phyloP scores from a whole-genome alignment of 2,113 vertebrate genomes.

The Etheostoma spectabile region DNA sequence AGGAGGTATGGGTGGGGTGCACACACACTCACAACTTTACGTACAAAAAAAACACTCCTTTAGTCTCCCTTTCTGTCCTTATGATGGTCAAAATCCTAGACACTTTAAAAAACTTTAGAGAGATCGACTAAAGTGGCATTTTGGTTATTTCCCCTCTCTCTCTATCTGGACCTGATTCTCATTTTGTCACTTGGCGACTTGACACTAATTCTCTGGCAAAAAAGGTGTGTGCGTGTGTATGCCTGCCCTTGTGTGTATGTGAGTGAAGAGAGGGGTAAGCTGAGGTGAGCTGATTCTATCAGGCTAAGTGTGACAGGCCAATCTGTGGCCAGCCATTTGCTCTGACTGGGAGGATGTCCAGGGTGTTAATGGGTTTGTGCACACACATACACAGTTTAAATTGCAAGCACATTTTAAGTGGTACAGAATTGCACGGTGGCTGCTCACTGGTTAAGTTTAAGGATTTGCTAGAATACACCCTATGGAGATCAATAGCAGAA shows the following conservation, averaged over 20 bases:
- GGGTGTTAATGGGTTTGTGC: conserved; percentile 56
- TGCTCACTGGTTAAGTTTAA: conserved; percentile 1
- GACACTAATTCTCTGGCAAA: conserved; percentile 29
- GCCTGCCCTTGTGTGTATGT: conserved; percentile 23
- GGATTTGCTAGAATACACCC: not conserved
- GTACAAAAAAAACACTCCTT: conserved; percentile 16
- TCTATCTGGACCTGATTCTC: conserved; percentile 16
- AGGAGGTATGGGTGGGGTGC: not conserved
- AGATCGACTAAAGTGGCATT: too few relatives aligned
- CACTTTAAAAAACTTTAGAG: too few relatives aligned
- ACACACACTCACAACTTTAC: conserved; percentile 6
- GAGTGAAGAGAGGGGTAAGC: conserved; percentile 44
- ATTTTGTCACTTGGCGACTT: conserved; percentile 31
- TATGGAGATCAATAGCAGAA: conserved; percentile 2
- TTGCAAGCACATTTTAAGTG: conserved; percentile 7
- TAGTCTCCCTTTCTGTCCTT: conserved; percentile 41
- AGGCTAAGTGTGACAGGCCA: conserved; percentile 75
- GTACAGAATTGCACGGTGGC: not conserved
- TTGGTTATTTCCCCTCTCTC: conserved; percentile 42
- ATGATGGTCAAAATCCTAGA: conserved; percentile 41
- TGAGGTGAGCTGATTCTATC: conserved; percentile 63
- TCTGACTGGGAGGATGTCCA: conserved; percentile 75
- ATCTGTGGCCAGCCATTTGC: conserved; percentile 68
- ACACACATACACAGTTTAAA: conserved; percentile 11
- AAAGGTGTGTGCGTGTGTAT: conserved; percentile 14